phyloP scores from a whole-genome alignment of 2,797 vertebrate genomes.

The Tarsius wallacei region DNA sequence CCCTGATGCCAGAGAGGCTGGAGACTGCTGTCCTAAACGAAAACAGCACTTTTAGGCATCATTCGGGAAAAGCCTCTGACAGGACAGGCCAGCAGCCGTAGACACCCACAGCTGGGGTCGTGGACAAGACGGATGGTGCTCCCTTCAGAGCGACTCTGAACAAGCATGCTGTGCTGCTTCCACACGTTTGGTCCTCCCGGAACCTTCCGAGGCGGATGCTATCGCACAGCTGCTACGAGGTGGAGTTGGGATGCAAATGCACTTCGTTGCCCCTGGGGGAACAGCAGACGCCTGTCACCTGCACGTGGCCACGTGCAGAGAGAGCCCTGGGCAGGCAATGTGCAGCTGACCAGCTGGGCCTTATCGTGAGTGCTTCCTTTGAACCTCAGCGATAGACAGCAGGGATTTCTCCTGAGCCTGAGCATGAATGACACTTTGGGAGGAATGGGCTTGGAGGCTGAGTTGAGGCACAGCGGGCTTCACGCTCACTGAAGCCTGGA shows the following conservation, averaged over 20 bases:
- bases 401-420: neutral
- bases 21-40: too few relatives aligned
- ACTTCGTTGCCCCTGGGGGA: neutral
- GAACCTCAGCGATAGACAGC: neutral
- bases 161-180: neutral
- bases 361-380: neutral
- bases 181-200: neutral
- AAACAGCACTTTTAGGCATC: neutral
- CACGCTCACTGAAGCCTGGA: neutral
- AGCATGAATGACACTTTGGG: neutral
- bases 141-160: neutral
- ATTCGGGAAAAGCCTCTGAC: neutral
- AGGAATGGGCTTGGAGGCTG: neutral
- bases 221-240: neutral
- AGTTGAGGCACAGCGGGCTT: neutral
- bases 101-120: neutral
- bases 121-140: too few relatives aligned
- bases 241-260: accelerated
- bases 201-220: neutral
- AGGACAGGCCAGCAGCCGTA: neutral
- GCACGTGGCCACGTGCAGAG: neutral
- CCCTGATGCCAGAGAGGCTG: too few relatives aligned
- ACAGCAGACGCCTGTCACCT: neutral
- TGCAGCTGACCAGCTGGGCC: neutral
- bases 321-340: neutral